A percentile compares a stretch with the other conserved stretches of the same genome.
phyloP scores from a whole-genome alignment of 2,113 vertebrate species.

The Tautogolabrus adspersus region DNA sequence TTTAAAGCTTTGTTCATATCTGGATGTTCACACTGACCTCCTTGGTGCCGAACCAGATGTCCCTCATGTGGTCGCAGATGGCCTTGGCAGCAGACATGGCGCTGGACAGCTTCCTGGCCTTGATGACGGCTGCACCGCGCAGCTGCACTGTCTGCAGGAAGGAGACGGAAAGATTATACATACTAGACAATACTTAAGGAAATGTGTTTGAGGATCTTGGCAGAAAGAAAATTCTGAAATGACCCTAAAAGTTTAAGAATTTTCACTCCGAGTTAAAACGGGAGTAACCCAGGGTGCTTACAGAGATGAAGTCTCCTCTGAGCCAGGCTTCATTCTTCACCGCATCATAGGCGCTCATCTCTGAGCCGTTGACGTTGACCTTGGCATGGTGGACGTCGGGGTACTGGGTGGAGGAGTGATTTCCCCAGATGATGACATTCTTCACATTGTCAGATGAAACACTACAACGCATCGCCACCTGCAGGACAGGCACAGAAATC shows the following conservation, averaged over 20 bases:
- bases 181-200: neutral
- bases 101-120: slow-evolving; percentile 96
- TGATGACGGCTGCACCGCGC: slow-evolving; percentile 95
- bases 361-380: slow-evolving; percentile 87
- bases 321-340: slow-evolving; percentile 95
- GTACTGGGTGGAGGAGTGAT: slow-evolving; percentile 98
- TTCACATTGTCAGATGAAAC: slow-evolving; percentile 90
- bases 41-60: slow-evolving; percentile 97
- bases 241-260: no score
- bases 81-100: slow-evolving; percentile 99
- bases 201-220: neutral
- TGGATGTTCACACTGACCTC: slow-evolving; percentile 82
- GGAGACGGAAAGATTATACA: neutral
- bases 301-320: slow-evolving; percentile 92
- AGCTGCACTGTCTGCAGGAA: slow-evolving; percentile 91
- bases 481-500: neutral
- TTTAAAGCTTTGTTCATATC: no score
- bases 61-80: slow-evolving; percentile 95
- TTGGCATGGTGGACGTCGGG: slow-evolving; percentile 93
- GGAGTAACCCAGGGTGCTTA: slow-evolving; percentile 74
- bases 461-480: slow-evolving; percentile 93
- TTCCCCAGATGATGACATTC: slow-evolving; percentile 99
- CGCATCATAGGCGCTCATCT: slow-evolving; percentile 88
- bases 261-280: no score
- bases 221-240: no score